phyloP scores from a whole-genome alignment of 2,797 vertebrate species.

The Cottoperca gobio region DNA sequence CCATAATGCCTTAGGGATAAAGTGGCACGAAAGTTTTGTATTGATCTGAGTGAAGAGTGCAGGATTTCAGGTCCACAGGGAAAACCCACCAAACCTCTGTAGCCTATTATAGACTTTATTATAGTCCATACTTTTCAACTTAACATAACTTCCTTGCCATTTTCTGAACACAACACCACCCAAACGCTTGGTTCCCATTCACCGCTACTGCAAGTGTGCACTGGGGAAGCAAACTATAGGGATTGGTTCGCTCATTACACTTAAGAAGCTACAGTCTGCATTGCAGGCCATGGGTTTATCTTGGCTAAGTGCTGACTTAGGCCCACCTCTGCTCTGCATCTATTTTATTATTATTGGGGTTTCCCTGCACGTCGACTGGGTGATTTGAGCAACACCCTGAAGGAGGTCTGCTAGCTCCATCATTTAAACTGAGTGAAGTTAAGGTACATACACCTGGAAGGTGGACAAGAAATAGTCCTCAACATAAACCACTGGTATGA shows the following conservation, averaged over 20 bases:
- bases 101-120: background rate
- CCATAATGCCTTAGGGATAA: slow-evolving; percentile 12
- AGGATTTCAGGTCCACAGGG: slow-evolving; percentile 3
- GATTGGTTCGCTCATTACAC: slow-evolving; percentile 1
- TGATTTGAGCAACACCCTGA: slow-evolving; percentile 58
- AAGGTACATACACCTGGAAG: background rate
- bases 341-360: slow-evolving; percentile 56
- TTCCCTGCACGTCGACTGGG: slow-evolving; percentile 36
- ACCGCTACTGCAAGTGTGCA: background rate
- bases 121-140: slow-evolving; percentile 1
- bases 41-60: slow-evolving; percentile 22
- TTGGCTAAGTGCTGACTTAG: slow-evolving; percentile 46
- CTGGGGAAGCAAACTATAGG: slow-evolving; percentile 3
- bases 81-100: background rate
- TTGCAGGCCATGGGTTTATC: slow-evolving; percentile 13
- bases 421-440: background rate
- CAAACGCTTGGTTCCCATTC: background rate
- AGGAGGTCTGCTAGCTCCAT: slow-evolving; percentile 11
- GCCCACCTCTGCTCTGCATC: slow-evolving; percentile 46
- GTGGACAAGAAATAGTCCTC: background rate
- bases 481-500: background rate
- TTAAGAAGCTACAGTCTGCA: slow-evolving; percentile 17
- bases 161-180: slow-evolving; percentile 5
- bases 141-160: background rate
- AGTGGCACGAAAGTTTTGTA: slow-evolving; percentile 12